Evolutionary conservation across 2,797 vertebrate genomes (phyloP), one percentile per base, ranked within the genome.

Genomic region (Psittacula echo): DNA sequence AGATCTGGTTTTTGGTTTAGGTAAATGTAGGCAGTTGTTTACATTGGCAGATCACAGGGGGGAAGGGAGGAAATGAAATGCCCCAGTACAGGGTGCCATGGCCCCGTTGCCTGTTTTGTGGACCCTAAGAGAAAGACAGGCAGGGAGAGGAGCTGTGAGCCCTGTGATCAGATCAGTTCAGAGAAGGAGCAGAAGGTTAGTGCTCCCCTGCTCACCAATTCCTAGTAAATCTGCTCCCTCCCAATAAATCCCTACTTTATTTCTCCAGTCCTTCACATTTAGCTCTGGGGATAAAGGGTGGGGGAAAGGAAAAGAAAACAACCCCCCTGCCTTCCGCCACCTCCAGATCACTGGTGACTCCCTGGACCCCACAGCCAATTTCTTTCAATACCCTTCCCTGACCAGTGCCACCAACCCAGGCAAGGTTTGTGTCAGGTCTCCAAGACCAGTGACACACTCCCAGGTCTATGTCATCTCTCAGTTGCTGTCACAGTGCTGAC

Each of bases 191-290:
- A 91, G 44, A 48, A 92, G 60, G 74, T 67, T 93, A 95, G 77
- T 48, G 60, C 16, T 85, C 37, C n/a, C 30, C 71, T 90, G 50
- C 30, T 71, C 54, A 76, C 41, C 4, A 27, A 29, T 60, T 93
- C 75, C 68, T 50, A 84, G 85, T 87, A 96, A 94, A 93, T 94
- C 85, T 91, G 47, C 24, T 93, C 80, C 87, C 70, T 94, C 88
- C 73, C 76, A 91, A 64, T 88, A 95, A 93, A 94, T 75, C 70
- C 73, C 32, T 1, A 1, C 47, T 66, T 88, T 81, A 73, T 93
- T 95, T 94, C 85, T 91, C 54, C 51, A 61, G 1, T 37, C 67
- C 41, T 85, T 82, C 64, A 64, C 48, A 15, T 93, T 87, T 80
- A 67, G 32, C 42, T 64, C 39, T 0, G 0, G 66, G 26, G 29